These are phyloP conservation scores for Troilus luridus DNA, from an alignment of 2,888 invertebrate genomes.

Conservation along the genomic window DNA sequence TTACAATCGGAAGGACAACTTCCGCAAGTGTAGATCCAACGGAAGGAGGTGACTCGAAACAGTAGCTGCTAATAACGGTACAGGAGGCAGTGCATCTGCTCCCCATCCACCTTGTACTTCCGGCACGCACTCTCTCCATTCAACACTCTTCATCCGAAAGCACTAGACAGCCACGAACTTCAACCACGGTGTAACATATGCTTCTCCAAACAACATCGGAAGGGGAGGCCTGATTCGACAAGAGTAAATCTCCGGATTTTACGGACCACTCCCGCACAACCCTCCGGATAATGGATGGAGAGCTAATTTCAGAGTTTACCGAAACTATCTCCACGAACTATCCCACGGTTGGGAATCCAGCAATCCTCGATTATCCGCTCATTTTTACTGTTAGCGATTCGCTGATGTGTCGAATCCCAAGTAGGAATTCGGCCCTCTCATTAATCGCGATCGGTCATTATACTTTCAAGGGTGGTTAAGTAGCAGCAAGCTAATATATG, in stretches of 20 bases:
- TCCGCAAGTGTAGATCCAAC: neutral
- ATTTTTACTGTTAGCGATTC: neutral
- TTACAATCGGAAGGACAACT: neutral
- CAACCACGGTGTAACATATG: neutral
- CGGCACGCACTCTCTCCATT: slow-evolving; percentile 48
- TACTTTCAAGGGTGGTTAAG: neutral
- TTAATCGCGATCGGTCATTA: neutral
- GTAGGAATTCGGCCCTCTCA: neutral
- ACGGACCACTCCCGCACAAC: neutral
- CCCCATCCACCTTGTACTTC: slow-evolving; percentile 37
- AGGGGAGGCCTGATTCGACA: neutral
- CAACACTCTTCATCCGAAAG: neutral
- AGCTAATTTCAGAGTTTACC: neutral
- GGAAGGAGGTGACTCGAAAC: slow-evolving; percentile 26
- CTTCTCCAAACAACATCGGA: neutral
- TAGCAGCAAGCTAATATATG: neutral
- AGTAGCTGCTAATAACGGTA: slow-evolving; percentile 18
- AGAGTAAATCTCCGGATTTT: neutral
- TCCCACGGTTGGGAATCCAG: neutral
- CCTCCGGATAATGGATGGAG: neutral
- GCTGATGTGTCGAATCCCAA: neutral
- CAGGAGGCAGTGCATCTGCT: slow-evolving; percentile 44
- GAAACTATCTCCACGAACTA: neutral
- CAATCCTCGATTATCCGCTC: no score
- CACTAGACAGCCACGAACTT: neutral